Evolutionary conservation across 2,797 vertebrate species (phyloP).

Genomic region (Masticophis lateralis): DNA sequence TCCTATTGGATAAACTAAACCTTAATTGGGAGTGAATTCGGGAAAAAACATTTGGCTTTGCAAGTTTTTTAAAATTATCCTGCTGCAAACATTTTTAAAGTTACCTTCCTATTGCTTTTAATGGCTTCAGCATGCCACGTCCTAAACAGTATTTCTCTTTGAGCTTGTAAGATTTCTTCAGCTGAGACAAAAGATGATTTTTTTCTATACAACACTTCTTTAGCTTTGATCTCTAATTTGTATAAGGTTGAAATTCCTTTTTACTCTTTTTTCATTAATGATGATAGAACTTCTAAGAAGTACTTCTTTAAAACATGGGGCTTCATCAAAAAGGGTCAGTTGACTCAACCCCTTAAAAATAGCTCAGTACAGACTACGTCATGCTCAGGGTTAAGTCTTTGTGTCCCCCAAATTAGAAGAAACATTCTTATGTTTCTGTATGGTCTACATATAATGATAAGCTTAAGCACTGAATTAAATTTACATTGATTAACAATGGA

Average conservation of each 20-base stretch:
- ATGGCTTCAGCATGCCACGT: constrained; percentile 26
- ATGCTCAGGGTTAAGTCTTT: not conserved
- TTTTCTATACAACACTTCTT: not conserved
- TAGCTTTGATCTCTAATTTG: constrained; percentile 19
- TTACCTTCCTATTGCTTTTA: constrained; percentile 49
- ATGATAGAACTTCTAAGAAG: not conserved
- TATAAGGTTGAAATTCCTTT: not conserved
- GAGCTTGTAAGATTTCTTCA: constrained; percentile 29
- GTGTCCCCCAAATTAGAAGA: not conserved
- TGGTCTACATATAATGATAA: not conserved
- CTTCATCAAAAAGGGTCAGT: not conserved
- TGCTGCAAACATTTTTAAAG: constrained; percentile 1
- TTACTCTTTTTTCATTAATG: constrained; percentile 22
- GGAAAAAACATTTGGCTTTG: not conserved
- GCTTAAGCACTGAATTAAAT: not conserved
- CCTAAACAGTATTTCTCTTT: constrained; percentile 8
- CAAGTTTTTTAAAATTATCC: constrained; percentile 36
- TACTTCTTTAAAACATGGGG: not conserved
- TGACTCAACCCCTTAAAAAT: not conserved
- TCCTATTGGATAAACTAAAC: constrained; percentile 21
- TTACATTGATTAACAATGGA: not conserved
- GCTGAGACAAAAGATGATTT: constrained; percentile 27
- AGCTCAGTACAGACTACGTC: not conserved
- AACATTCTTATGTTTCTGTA: not conserved
- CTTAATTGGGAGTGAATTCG: constrained; percentile 28